Base-by-base conservation (phyloP, 2,888 invertebrate genomes). In the Trimorus sp. region DNA sequence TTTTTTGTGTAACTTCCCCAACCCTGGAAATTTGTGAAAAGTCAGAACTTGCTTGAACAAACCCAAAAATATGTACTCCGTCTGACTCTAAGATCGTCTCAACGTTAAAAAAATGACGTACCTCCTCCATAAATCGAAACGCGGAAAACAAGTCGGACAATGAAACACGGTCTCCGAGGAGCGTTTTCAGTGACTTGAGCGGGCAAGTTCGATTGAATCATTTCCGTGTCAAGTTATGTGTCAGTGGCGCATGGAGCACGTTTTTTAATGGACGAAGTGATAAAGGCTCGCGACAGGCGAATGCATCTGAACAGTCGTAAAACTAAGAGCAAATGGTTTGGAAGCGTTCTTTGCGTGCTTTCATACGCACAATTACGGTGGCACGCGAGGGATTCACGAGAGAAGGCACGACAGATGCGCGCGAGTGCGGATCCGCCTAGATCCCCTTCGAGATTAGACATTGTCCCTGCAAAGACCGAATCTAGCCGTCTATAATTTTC, bases 321-420 rank as follows among this genome's bases (percentile, higher is more conserved):
- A 69, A 38, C 8, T 7, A 26, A 38, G 53, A 60, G 59, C 58
- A 56, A 76, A 54, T 26, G 36, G 49, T 38, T 66, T 40, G 37
- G 6, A 56, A 42, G 36, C 65, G 58, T 78, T 45, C 66, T 40
- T 49, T 42, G 74, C 56, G 58, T 63, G 59, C 78, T 58, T 78
- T 40, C 53, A 42, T 53, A 38, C 71, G 70, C 66, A 59, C 51
- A 79, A 79, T 79, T 74, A 74, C 65, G 40, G 73, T 12, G 68
- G 73, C 60, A 62, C 59, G 68, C 59, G 56, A 59, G 60, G 16
- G 48, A 45, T 45, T 38, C 38, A 56, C 48, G 40, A 26, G 48
- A 37, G 56, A 26, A 63, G 54, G 51, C 71, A 58, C 82, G 84
- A 78, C 82, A 80, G 84, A 78, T 84, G 83, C 66, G 68, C 60